Conservation (phyloP, 2,888 invertebrate species). For the Nephrotoma flavescens region DNA sequence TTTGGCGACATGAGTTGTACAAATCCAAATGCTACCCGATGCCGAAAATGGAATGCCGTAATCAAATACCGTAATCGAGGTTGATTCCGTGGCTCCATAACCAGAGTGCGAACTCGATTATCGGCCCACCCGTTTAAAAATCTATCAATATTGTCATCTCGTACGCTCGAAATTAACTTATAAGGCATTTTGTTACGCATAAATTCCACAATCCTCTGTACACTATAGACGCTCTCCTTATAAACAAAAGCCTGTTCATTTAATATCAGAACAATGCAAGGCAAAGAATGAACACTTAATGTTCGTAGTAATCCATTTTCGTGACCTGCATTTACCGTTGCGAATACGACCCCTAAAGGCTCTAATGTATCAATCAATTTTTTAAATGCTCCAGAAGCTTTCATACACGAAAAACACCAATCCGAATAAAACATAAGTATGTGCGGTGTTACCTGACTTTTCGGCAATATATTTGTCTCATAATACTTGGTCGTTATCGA, state of each 20-base stretch:
- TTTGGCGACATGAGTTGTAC: constrained; percentile 46
- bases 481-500: constrained; percentile 78
- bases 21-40: constrained; percentile 76
- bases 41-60: constrained; percentile 73
- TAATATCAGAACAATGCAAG: constrained; percentile 63
- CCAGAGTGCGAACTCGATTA: constrained; percentile 78
- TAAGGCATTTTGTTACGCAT: constrained; percentile 76
- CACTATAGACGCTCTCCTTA: constrained; percentile 63
- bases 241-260: constrained; percentile 77
- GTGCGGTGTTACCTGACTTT: constrained; percentile 68
- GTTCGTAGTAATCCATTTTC: constrained; percentile 63
- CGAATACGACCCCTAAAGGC: constrained; percentile 56
- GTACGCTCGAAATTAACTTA: constrained; percentile 54
- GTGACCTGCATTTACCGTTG: constrained; percentile 71
- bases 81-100: constrained; percentile 64
- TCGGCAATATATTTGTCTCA: constrained; percentile 72
- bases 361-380: constrained; percentile 75
- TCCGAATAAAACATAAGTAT: constrained; percentile 85
- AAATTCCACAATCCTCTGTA: constrained; percentile 75
- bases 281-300: constrained; percentile 66
- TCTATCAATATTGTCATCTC: constrained; percentile 52
- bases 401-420: constrained; percentile 87
- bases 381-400: constrained; percentile 73
- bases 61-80: constrained; percentile 75
- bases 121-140: constrained; percentile 85